Evolutionary conservation across 2,797 vertebrate species (phyloP), one percentile per base, ranked within the genome.

Genomic region (Lindbergichthys nudifrons): DNA sequence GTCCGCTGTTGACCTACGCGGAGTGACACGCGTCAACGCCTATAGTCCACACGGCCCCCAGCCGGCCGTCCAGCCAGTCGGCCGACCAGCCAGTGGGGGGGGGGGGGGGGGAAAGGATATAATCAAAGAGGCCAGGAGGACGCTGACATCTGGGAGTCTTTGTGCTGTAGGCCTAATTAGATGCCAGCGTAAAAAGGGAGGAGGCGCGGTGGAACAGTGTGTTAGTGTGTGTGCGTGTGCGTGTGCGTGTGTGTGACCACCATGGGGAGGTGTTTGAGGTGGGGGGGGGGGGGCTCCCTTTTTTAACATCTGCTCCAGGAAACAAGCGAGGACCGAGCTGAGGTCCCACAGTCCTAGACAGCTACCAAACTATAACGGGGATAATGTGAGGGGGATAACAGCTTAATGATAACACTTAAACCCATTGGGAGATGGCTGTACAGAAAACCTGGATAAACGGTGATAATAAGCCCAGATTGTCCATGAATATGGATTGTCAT

Each of bases 61-160:
- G 82, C 81, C 83, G 26, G 74, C 72, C 82, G 30, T 77, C 79
- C 69, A 70, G 78, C 69, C 86, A 78, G 79, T 81, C 82, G 30
- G 69, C 74, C 23, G 79, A 73, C 50, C 79, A 56, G 82, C 70
- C 87, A 94, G 92, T 89, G 6, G 32, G n/a, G n/a, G n/a, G n/a
- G n/a, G n/a, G 8, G 32, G 92, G 95, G 91, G 94, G 93, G 95
- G 94, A 96, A 96, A 95, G 87, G 94, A 95, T 95, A 95, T 95
- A 96, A 96, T 96, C 95, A 96, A 95, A 96, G 89, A 91, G 92
- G 87, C 90, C 94, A 93, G 95, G 95, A 95, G 94, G 96, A 96
- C 95, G 91, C 94, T 94, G 96, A 97, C 96, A 97, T 97, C 96
- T 97, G 96, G 95, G 96, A 96, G 95, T 96, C 96, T 96, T 96